phyloP scores from a whole-genome alignment of 35 echinoderm and acorn worm species.

The Anneissia japonica region DNA sequence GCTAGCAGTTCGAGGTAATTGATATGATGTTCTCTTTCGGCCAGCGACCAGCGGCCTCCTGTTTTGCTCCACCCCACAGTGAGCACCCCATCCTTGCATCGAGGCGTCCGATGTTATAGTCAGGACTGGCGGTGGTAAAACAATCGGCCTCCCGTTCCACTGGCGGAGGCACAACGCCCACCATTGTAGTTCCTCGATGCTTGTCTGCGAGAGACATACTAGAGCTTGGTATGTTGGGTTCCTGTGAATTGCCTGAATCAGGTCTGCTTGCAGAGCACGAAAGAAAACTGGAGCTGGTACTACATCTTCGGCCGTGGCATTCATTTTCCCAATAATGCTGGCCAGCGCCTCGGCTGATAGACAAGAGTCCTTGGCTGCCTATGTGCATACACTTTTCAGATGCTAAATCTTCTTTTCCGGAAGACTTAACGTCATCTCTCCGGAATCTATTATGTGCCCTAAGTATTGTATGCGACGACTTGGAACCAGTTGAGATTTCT shows the following conservation, averaged over 20 bases:
- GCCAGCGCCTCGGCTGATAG: neutral
- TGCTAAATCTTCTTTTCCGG: slow-evolving; percentile 13
- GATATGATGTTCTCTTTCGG: slow-evolving; percentile 5
- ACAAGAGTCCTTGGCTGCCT: neutral
- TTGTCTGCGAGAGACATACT: neutral
- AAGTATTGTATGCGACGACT: neutral
- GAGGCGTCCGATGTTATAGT: slow-evolving; percentile 28
- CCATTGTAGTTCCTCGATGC: slow-evolving; percentile 27
- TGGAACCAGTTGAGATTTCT: slow-evolving; percentile 19
- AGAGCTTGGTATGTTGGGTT: slow-evolving; percentile 13
- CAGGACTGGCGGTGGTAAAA: neutral
- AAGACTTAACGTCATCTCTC: neutral
- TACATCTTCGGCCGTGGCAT: slow-evolving; percentile 14
- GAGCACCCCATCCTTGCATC: slow-evolving; percentile 31
- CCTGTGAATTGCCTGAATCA: slow-evolving; percentile 15
- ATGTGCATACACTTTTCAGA: neutral
- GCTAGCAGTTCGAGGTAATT: slow-evolving; percentile 22
- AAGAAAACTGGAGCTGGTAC: slow-evolving; percentile 27
- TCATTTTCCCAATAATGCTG: slow-evolving; percentile 21
- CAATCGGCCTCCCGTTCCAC: slow-evolving; percentile 16
- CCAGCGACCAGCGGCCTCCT: slow-evolving; percentile 13
- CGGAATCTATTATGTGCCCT: neutral
- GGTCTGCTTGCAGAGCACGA: slow-evolving; percentile 8
- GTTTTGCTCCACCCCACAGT: neutral
- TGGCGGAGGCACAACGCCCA: slow-evolving; percentile 10